These are phyloP conservation scores for Lagenorhynchus albirostris DNA, from an alignment of 2,113 vertebrate genomes.

Conservation along the genomic window DNA sequence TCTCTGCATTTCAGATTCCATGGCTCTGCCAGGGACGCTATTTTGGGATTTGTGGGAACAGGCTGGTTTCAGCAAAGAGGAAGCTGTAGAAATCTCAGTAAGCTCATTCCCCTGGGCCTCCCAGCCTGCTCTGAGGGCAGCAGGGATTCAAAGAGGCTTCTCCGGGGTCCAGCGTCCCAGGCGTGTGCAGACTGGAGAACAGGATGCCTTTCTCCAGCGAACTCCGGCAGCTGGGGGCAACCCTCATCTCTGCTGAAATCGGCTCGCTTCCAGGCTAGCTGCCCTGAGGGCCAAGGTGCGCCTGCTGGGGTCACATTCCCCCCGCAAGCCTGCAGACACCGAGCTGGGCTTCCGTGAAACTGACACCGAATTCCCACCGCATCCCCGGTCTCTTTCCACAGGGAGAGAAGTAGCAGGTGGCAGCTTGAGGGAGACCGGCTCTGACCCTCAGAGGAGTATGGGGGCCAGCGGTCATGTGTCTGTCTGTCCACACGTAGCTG, in stretches of 20 bases:
- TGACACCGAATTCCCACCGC: background rate
- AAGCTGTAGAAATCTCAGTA: slow-evolving; percentile 31
- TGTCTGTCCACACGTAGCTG: background rate
- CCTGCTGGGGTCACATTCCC: background rate
- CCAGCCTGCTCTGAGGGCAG: background rate
- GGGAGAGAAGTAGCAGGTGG: background rate
- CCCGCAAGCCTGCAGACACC: background rate
- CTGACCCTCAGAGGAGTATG: rapidly evolving
- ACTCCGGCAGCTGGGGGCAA: background rate
- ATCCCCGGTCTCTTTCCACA: background rate
- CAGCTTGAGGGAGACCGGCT: background rate
- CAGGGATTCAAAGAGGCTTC: background rate
- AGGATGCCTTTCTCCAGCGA: background rate
- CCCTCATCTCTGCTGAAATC: rapidly evolving
- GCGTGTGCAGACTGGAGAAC: background rate
- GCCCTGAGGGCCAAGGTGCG: background rate
- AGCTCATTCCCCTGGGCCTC: background rate
- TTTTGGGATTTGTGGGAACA: slow-evolving; percentile 74
- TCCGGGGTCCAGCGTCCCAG: rapidly evolving
- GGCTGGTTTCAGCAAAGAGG: slow-evolving; percentile 40
- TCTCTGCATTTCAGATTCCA: slow-evolving; percentile 67
- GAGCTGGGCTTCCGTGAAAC: background rate
- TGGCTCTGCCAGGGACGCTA: slow-evolving; percentile 63
- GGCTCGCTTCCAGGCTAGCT: background rate
- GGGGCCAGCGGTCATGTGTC: rapidly evolving